These are phyloP conservation scores for Fragum whitleyi DNA, from an alignment of 2,888 invertebrate species.

Conservation along the genomic window DNA sequence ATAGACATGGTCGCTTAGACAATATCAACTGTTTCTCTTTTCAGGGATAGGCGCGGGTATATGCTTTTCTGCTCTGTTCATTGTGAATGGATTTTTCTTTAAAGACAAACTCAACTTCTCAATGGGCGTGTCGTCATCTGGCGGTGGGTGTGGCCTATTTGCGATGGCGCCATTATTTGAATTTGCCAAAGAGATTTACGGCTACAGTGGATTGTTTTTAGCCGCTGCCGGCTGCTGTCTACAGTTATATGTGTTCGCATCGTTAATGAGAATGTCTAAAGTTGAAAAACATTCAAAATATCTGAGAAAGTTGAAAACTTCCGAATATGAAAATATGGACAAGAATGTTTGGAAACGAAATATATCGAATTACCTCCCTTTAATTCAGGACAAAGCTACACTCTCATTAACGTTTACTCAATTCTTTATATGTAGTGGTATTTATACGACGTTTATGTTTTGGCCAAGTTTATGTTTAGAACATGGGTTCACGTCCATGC, in stretches of 20 bases:
- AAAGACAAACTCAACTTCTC: slow-evolving; percentile 47
- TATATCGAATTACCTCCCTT: neutral
- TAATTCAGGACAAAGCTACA: slow-evolving; percentile 13
- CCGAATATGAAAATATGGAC: neutral
- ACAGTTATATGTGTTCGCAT: slow-evolving; percentile 46
- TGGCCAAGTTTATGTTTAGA: slow-evolving; percentile 30
- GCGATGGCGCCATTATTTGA: slow-evolving; percentile 49
- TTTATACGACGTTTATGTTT: slow-evolving; percentile 23
- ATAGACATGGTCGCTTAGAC: too few species aligned
- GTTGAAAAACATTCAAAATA: slow-evolving; percentile 14
- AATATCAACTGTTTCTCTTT: too few species aligned
- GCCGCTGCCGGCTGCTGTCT: slow-evolving; percentile 43
- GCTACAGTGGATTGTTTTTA: slow-evolving; percentile 53
- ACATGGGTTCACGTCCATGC: slow-evolving; percentile 23
- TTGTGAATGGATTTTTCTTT: slow-evolving; percentile 50
- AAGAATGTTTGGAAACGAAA: neutral
- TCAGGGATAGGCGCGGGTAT: slow-evolving; percentile 20
- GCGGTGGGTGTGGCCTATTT: slow-evolving; percentile 53
- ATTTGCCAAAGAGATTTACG: slow-evolving; percentile 32
- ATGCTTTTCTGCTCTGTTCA: slow-evolving; percentile 11
- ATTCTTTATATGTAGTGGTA: slow-evolving; percentile 27
- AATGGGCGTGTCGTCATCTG: slow-evolving; percentile 48
- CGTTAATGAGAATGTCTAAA: slow-evolving; percentile 13
- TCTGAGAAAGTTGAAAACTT: slow-evolving; percentile 11
- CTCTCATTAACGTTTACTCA: slow-evolving; percentile 2